A percentile compares a stretch with the other conserved stretches of the same genome.
Conservation (phyloP, 2,797 vertebrate genomes). For the Ceyx erithaca region DNA sequence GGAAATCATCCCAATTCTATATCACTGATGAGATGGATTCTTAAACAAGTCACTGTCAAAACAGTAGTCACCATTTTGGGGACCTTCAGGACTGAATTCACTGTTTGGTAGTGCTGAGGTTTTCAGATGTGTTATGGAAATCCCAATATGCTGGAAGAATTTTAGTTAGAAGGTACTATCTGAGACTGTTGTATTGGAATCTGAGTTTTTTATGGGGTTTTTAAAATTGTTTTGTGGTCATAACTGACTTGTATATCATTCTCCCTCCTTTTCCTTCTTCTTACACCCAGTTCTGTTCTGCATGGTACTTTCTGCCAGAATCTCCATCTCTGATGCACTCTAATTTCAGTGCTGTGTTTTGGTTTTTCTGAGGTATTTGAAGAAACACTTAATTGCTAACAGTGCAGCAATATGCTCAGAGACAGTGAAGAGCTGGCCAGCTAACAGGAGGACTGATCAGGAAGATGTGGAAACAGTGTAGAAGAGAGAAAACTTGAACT, state of each 20-base stretch:
- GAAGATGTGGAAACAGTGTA: fast-evolving
- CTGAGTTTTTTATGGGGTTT: not conserved
- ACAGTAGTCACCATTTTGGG: not conserved
- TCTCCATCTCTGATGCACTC: not conserved
- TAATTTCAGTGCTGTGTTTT: not conserved
- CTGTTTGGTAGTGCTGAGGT: not conserved
- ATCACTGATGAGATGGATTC: not conserved
- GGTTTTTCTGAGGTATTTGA: constrained; percentile 2
- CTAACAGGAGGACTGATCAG: not conserved
- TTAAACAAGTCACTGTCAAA: not conserved
- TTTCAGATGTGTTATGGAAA: not conserved
- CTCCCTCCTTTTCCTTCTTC: not conserved
- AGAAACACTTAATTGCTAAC: not conserved
- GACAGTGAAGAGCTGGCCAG: not conserved
- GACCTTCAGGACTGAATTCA: not conserved
- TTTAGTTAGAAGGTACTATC: not conserved
- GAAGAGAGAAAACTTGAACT: not conserved
- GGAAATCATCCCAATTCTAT: not conserved
- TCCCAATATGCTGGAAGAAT: not conserved
- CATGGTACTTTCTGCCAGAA: not conserved
- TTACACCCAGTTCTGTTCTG: not conserved
- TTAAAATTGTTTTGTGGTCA: not conserved
- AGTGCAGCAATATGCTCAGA: not conserved
- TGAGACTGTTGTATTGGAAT: not conserved
- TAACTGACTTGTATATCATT: not conserved